phyloP scores from a whole-genome alignment of 2,888 invertebrate species.

The Noctua janthe region DNA sequence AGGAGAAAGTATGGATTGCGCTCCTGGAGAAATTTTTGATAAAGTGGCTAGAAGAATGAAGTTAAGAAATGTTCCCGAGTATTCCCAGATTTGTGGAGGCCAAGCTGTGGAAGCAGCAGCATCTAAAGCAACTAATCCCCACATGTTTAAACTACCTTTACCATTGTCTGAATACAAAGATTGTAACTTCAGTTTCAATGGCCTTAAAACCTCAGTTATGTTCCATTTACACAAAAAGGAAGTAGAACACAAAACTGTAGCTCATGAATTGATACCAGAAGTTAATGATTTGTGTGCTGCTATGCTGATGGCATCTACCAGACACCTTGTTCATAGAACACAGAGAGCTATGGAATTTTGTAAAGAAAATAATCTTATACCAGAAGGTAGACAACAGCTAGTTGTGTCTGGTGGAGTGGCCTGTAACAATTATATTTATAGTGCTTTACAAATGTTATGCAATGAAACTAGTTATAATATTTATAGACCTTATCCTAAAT shows the following conservation, averaged over 20 bases:
- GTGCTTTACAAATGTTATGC: conserved; percentile 93
- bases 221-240: conserved; percentile 91
- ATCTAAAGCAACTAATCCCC: conserved; percentile 91
- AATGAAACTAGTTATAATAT: conserved; percentile 92
- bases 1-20: conserved; percentile 95
- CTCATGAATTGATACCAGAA: conserved; percentile 94
- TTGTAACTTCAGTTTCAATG: conserved; percentile 98
- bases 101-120: conserved; percentile 96
- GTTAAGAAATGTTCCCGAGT: conserved; percentile 94
- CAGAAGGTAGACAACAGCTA: conserved; percentile 90
- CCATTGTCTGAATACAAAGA: conserved; percentile 92
- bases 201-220: conserved; percentile 92
- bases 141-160: conserved; percentile 92
- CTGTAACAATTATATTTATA: conserved; percentile 96
- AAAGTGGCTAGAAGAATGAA: conserved; percentile 97
- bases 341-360: conserved; percentile 96
- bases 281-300: conserved; percentile 96
- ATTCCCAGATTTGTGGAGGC: conserved; percentile 94
- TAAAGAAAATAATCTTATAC: conserved; percentile 91
- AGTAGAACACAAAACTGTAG: conserved; percentile 89
- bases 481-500: conserved; percentile 94
- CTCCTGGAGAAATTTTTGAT: conserved; percentile 98
- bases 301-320: conserved; percentile 93
- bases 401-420: conserved; percentile 99
- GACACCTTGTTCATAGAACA: conserved; percentile 95